Percentiles rank a stretch among this genome's conserved stretches.
Evolutionary conservation across 2,888 invertebrate genomes (phyloP).

Genomic region (Agrochola litura): DNA sequence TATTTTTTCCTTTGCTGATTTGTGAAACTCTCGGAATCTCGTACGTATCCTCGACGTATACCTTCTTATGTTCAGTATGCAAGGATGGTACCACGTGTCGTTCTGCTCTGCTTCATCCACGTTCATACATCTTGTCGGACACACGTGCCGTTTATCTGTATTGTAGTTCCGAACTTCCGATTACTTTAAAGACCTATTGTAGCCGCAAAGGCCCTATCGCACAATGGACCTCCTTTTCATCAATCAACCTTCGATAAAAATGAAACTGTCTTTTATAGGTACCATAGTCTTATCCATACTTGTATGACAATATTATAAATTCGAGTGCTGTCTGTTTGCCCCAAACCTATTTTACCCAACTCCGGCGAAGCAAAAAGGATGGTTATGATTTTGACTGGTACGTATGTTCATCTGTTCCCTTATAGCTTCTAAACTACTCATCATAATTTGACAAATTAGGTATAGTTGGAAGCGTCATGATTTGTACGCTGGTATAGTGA

Average conservation of each 20-base stretch:
- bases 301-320: background rate
- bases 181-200: background rate
- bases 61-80: constrained; percentile 1
- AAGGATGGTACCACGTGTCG: background rate
- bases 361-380: too few species aligned
- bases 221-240: background rate
- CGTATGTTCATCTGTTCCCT: too few species aligned
- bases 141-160: background rate
- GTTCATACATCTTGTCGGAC: background rate
- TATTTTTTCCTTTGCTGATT: background rate
- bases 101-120: constrained; percentile 10
- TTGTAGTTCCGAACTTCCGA: background rate
- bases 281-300: background rate
- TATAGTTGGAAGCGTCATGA: too few species aligned
- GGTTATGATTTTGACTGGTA: too few species aligned
- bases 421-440: too few species aligned
- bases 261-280: background rate
- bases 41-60: background rate
- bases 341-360: background rate
- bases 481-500: too few species aligned
- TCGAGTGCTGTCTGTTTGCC: background rate
- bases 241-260: background rate
- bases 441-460: too few species aligned
- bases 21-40: background rate
- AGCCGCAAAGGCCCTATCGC: too few species aligned